Evolutionary conservation across 2,113 vertebrate genomes (phyloP).

Genomic region (Ursus arctos): DNA sequence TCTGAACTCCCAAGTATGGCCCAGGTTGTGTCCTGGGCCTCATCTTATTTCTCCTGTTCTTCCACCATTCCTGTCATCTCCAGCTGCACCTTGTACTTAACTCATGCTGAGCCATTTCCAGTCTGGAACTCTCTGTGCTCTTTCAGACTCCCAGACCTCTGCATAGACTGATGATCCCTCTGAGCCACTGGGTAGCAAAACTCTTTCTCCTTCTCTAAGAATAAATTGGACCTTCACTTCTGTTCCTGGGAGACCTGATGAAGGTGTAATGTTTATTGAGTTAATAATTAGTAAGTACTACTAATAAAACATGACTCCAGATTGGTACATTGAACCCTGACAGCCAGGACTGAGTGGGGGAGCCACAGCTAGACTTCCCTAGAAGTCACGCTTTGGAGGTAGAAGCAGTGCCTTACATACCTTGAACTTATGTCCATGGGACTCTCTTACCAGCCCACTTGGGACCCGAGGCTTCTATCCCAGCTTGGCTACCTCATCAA

Average conservation of each 20-base stretch:
- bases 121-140: neutral
- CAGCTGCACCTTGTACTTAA: neutral
- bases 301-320: neutral
- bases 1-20: neutral
- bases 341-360: neutral
- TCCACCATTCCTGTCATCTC: neutral
- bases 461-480: neutral
- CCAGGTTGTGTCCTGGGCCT: neutral
- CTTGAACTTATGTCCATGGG: neutral
- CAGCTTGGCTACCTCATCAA: neutral
- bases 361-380: neutral
- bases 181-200: neutral
- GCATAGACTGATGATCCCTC: neutral
- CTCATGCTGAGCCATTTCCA: neutral
- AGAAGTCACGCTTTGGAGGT: accelerated
- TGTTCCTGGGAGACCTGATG: neutral
- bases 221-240: neutral
- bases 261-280: neutral
- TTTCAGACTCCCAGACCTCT: neutral
- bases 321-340: neutral
- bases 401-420: neutral
- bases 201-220: neutral
- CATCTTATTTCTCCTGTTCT: neutral
- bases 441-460: neutral
- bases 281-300: neutral